These are phyloP conservation scores for Artibeus lituratus DNA, from an alignment of 2,797 vertebrate species.

Conservation along the genomic window DNA sequence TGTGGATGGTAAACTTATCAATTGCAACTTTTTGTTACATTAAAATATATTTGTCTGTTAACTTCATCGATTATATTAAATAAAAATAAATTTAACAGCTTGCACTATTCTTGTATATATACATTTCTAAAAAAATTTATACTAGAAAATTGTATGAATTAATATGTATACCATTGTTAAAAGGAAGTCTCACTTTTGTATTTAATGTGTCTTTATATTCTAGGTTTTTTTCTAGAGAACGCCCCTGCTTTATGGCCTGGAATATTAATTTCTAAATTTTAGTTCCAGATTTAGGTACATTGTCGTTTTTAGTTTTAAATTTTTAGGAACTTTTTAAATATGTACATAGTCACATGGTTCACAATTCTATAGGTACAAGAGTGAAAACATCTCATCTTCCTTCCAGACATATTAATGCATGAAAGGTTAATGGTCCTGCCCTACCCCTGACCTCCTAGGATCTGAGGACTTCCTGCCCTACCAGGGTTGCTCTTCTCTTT, in stretches of 20 bases:
- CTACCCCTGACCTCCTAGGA: not conserved
- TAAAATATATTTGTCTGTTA: constrained; percentile 67
- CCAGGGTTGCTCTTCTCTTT: not conserved
- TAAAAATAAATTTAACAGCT: constrained; percentile 64
- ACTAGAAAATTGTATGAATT: not conserved
- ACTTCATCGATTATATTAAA: constrained; percentile 62
- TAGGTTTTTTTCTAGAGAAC: not conserved
- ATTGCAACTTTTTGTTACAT: constrained; percentile 65
- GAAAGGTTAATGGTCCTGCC: not conserved
- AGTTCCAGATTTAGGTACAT: not conserved
- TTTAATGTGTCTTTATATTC: constrained; percentile 9
- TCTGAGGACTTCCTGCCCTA: not conserved
- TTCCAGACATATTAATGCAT: not conserved
- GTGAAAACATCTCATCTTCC: not conserved
- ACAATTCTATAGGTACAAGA: not conserved
- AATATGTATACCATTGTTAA: constrained; percentile 11
- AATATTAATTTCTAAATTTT: constrained; percentile 21
- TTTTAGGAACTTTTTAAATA: not conserved
- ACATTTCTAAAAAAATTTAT: constrained; percentile 33
- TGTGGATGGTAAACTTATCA: constrained; percentile 35
- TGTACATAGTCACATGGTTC: not conserved
- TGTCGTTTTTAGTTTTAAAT: not conserved
- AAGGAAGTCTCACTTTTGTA: not conserved
- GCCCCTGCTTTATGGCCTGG: not conserved
- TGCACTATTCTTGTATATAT: constrained; percentile 4